Conservation (phyloP, 92 coral and sea anemone genomes). For the Galaxea fascicularis region DNA sequence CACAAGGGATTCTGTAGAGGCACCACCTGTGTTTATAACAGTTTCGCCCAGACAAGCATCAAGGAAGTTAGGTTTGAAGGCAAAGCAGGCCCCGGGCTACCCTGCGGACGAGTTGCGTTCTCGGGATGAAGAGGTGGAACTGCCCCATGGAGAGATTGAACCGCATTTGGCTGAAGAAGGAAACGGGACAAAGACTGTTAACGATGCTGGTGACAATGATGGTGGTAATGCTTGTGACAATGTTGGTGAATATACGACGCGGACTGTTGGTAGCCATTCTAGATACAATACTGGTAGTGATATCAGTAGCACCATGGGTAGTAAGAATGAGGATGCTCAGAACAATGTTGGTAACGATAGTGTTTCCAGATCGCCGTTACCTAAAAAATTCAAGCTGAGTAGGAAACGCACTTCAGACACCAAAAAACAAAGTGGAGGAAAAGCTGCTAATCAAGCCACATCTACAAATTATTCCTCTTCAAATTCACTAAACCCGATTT, state of each 20-base stretch:
- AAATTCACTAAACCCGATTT: background rate
- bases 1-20: conserved; percentile 11
- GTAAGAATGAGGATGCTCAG: background rate
- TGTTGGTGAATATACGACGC: background rate
- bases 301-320: too few relatives aligned
- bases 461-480: background rate
- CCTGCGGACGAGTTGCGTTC: background rate
- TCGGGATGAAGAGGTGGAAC: background rate
- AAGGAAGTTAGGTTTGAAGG: background rate
- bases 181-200: background rate
- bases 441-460: background rate
- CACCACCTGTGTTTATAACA: background rate
- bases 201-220: background rate
- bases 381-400: conserved; percentile 37
- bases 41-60: background rate
- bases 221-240: background rate
- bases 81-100: background rate
- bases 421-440: background rate
- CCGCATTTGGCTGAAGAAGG: background rate
- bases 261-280: background rate
- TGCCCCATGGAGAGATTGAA: background rate
- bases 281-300: background rate
- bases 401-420: conserved; percentile 22
- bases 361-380: conserved; percentile 29
- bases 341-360: background rate